Evolutionary conservation across 1,140 invertebrate species (phyloP).

Genomic region (Drosophila willistoni): DNA sequence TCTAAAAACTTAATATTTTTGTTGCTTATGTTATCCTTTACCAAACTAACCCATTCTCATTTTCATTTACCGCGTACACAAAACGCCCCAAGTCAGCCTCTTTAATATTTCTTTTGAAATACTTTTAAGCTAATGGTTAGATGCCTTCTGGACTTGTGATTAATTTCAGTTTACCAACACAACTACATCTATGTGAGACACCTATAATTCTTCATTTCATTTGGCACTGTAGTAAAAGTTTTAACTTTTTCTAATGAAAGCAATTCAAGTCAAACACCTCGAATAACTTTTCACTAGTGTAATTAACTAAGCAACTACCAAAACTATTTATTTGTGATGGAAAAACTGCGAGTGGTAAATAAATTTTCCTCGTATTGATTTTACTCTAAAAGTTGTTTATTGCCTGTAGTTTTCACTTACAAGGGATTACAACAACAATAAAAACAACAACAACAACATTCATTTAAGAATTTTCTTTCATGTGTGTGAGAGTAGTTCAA

Average conservation of each 20-base stretch:
- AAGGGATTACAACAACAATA: neutral
- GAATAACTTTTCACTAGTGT: constrained; percentile 1
- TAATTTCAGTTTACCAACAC: constrained; percentile 11
- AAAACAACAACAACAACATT: neutral
- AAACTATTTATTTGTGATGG: constrained; percentile 4
- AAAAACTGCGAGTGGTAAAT: neutral
- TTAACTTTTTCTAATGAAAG: constrained; percentile 12
- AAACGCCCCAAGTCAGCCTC: neutral
- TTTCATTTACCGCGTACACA: neutral
- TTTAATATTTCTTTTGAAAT: neutral
- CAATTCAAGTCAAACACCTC: constrained; percentile 14
- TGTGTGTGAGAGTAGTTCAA: too few species aligned
- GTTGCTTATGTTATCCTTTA: constrained; percentile 1
- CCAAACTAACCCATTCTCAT: neutral
- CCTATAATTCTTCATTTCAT: constrained; percentile 4
- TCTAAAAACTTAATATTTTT: constrained; percentile 9
- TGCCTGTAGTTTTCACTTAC: neutral
- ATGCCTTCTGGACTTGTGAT: constrained; percentile 10
- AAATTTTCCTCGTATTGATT: neutral
- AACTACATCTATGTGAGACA: constrained; percentile 1
- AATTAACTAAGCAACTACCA: constrained; percentile 7
- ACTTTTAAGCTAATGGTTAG: neutral
- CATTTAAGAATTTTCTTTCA: too few species aligned
- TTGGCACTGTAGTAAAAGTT: neutral
- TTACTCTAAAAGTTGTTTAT: neutral